Conservation (phyloP, 2,888 invertebrate species). For the Meta bourneti region DNA sequence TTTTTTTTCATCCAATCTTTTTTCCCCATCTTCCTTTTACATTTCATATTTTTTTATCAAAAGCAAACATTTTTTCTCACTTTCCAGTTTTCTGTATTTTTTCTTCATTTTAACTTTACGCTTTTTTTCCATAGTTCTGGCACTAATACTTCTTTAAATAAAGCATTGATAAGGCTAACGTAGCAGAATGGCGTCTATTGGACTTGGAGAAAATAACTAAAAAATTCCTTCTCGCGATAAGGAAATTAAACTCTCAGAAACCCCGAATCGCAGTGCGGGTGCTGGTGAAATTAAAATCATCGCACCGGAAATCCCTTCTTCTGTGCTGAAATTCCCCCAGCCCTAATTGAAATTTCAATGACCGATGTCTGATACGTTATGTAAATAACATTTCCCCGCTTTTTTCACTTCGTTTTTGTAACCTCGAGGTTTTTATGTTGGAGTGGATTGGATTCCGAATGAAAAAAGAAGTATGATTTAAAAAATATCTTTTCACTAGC, state of each 20-base stretch:
- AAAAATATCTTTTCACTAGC: not conserved
- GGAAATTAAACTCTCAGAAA: slow-evolving; percentile 72
- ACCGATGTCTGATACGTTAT: slow-evolving; percentile 61
- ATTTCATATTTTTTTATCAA: slow-evolving; percentile 25
- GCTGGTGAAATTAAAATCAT: slow-evolving; percentile 70
- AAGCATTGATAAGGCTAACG: slow-evolving; percentile 44
- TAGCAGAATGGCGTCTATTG: slow-evolving; percentile 34
- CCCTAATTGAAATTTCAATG: slow-evolving; percentile 69
- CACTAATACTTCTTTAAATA: slow-evolving; percentile 58
- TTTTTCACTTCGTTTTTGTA: slow-evolving; percentile 32
- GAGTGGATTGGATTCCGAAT: not conserved
- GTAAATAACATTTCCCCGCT: slow-evolving; percentile 60
- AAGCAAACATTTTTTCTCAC: slow-evolving; percentile 47
- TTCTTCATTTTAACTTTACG: not conserved
- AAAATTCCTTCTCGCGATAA: slow-evolving; percentile 60
- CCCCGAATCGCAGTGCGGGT: slow-evolving; percentile 48
- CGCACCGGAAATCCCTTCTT: slow-evolving; percentile 34
- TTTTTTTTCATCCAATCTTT: slow-evolving; percentile 19
- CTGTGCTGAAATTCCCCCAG: not conserved
- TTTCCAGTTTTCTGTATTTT: not conserved
- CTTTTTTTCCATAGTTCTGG: slow-evolving; percentile 2
- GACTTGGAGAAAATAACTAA: slow-evolving; percentile 32
- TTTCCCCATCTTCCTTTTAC: not conserved
- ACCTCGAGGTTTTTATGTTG: not conserved
- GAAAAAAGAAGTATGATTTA: not conserved